These are phyloP conservation scores for Potamarius usumacintae DNA, from an alignment of 2,113 vertebrate species.

Conservation along the genomic window DNA sequence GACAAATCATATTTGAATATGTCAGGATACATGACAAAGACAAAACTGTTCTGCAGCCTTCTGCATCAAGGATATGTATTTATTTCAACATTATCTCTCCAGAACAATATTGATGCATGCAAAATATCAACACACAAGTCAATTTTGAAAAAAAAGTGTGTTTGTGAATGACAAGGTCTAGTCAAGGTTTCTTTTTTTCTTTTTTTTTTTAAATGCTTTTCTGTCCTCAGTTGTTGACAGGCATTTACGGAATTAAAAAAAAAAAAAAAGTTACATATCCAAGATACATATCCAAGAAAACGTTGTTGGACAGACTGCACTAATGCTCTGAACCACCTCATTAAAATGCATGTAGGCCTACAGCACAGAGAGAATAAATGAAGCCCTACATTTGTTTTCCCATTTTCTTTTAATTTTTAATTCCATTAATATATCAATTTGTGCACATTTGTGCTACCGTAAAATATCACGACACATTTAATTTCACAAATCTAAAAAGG, in stretches of 20 bases:
- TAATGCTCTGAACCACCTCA: background rate
- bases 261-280: background rate
- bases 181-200: slow-evolving; percentile 29
- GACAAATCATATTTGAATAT: background rate
- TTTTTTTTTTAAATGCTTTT: slow-evolving; percentile 6
- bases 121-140: slow-evolving; percentile 55
- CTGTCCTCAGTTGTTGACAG: background rate
- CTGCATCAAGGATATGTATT: slow-evolving; percentile 50
- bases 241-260: too few relatives aligned
- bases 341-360: slow-evolving; percentile 8
- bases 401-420: slow-evolving; percentile 17
- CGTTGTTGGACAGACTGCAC: background rate
- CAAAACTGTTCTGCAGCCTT: slow-evolving; percentile 24
- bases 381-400: background rate
- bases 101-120: slow-evolving; percentile 66
- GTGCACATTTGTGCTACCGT: slow-evolving; percentile 52
- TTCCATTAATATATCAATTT: slow-evolving; percentile 29
- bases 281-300: background rate
- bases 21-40: background rate
- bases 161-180: slow-evolving; percentile 21
- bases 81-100: slow-evolving; percentile 63
- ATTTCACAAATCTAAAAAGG: slow-evolving; percentile 43
- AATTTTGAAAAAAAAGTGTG: slow-evolving; percentile 26
- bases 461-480: slow-evolving; percentile 53
- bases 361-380: slow-evolving; percentile 26